Evolutionary conservation across 2,888 invertebrate genomes (phyloP).

Genomic region (Phania funesta): DNA sequence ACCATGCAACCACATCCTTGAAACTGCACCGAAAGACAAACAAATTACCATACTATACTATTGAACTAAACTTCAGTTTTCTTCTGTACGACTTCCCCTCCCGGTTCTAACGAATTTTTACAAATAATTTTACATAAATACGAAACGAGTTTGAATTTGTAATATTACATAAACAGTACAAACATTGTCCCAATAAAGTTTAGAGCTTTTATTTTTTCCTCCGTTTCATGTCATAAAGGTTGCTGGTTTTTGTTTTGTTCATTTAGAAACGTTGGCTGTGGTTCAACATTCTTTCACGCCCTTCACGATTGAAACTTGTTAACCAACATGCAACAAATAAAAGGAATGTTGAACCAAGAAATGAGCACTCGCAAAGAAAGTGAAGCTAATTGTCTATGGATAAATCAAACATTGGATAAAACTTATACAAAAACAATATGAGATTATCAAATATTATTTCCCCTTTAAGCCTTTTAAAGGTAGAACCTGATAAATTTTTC

Average conservation of each 20-base stretch:
- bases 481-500: conserved; percentile 20
- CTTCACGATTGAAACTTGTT: conserved; percentile 31
- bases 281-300: conserved; percentile 39
- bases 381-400: conserved; percentile 61
- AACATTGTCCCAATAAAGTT: conserved; percentile 40
- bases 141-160: background rate
- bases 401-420: conserved; percentile 40
- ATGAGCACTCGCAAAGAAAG: background rate
- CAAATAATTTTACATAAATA: background rate
- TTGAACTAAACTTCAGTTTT: background rate
- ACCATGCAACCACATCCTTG: conserved; percentile 74
- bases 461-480: conserved; percentile 24
- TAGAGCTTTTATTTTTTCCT: conserved; percentile 21
- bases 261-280: background rate
- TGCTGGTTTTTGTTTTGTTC: background rate
- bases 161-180: conserved; percentile 37
- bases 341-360: background rate
- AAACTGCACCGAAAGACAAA: conserved; percentile 73
- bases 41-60: conserved; percentile 18
- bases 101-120: background rate
- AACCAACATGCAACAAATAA: conserved; percentile 24
- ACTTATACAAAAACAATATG: background rate
- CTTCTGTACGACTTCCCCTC: background rate
- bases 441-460: conserved; percentile 18
- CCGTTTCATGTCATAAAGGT: background rate